Percentiles rank a stretch among this genome's conserved stretches.
phyloP scores from a whole-genome alignment of 2,888 invertebrate genomes.

The Hyles lineata region DNA sequence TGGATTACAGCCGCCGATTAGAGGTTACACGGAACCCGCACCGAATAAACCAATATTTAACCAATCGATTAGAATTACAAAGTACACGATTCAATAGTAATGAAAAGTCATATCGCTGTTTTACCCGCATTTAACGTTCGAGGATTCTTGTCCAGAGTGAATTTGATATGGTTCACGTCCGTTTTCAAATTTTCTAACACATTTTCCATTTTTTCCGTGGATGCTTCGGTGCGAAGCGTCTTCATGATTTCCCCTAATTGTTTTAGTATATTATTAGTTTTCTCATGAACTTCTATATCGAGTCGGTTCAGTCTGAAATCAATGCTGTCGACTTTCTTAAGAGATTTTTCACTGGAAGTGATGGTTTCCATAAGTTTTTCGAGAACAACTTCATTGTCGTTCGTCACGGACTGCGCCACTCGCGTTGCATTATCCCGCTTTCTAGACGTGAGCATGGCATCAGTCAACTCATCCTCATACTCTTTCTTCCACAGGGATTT shows the following conservation, averaged over 20 bases:
- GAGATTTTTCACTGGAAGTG: conserved; percentile 74
- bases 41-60: neutral
- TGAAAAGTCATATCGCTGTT: neutral
- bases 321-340: conserved; percentile 78
- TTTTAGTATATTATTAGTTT: conserved; percentile 70
- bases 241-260: conserved; percentile 62
- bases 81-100: neutral
- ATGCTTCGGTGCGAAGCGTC: conserved; percentile 44
- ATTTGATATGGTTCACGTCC: conserved; percentile 62
- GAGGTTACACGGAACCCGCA: neutral
- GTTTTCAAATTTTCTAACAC: conserved; percentile 55
- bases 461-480: conserved; percentile 72
- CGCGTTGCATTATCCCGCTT: conserved; percentile 64
- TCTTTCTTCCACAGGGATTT: conserved; percentile 75
- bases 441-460: conserved; percentile 64
- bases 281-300: conserved; percentile 78
- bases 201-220: conserved; percentile 55
- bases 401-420: conserved; percentile 49
- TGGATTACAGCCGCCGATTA: neutral
- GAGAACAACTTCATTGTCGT: conserved; percentile 70
- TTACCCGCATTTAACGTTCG: conserved; percentile 41
- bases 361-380: conserved; percentile 75
- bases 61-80: neutral
- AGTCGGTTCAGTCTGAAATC: conserved; percentile 74
- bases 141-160: conserved; percentile 52